Evolutionary conservation across 2,113 vertebrate species (phyloP), one percentile per base, ranked within the genome.

Genomic region (Atherinomorus stipes): DNA sequence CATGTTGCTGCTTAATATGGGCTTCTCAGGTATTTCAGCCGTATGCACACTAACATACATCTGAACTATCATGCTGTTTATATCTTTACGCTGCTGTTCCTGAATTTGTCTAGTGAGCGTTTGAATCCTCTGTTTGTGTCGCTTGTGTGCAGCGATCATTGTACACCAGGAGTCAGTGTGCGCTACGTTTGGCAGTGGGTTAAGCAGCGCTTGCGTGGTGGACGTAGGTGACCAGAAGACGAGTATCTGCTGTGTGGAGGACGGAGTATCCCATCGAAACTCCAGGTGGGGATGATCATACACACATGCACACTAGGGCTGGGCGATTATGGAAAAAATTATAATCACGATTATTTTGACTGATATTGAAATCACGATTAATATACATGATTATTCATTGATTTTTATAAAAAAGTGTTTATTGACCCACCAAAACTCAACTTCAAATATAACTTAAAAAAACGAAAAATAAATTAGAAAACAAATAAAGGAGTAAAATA

Each of bases 171-270:
- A 99, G 89, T 99, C 98, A 0, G 97, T 99, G 60, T 98, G 97
- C 47, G 97, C 96, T 23, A 97, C 96, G 1, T 99, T 97, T 61
- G 98, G 98, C 61, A 98, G 98, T 51, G 98, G 98, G 7, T 89
- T 99, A 70, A 96, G 96, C 89, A 99, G 98, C 4, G 98, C 97
- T 0, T 99, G 98, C 84, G 96, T 99, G 13, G 95, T 99, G 18
- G 98, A 99, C 34, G 95, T 99, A 9, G 98, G 98, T 9, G 98
- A 99, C 86, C 97, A 99, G 91, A 99, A 99, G 92, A 98, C 97
- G 64, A 99, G 98, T 0, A 91, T 99, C 25, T 97, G 97, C 79
- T 99, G 98, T 62, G 98, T 99, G 8, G 98, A 99, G 85, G 98
- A 99, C 1, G 98, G 98, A 7, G 96, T 99, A 72, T 99, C 98